A percentile compares a stretch with the other conserved stretches of the same genome.
These are phyloP conservation scores for Exocentrus adspersus DNA, from an alignment of 2,888 invertebrate genomes.

Conservation along the genomic window DNA sequence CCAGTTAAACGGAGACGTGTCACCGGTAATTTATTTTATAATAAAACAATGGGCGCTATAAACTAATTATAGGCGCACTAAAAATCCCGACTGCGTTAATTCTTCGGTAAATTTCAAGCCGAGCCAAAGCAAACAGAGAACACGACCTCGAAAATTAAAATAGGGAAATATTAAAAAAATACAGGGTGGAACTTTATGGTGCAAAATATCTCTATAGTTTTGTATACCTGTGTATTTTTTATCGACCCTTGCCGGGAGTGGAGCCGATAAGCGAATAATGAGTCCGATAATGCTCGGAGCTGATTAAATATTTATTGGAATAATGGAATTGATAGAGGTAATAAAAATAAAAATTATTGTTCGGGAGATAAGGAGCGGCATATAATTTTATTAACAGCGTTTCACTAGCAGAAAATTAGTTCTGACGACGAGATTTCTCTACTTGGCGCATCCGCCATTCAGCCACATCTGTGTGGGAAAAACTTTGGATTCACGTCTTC, in stretches of 20 bases:
- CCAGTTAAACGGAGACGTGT: constrained; percentile 43
- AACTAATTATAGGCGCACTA: constrained; percentile 44
- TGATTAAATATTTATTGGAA: constrained; percentile 22
- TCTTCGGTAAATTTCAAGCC: constrained; percentile 9
- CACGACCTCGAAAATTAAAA: too few relatives aligned
- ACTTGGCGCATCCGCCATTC: too few relatives aligned
- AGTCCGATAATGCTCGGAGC: constrained; percentile 2
- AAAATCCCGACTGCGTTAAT: constrained; percentile 9
- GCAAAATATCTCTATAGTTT: too few relatives aligned
- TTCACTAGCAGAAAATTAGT: too few relatives aligned
- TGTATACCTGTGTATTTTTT: background rate
- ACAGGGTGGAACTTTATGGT: too few relatives aligned
- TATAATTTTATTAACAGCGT: too few relatives aligned
- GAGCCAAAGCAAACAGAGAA: background rate
- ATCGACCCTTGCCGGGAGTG: constrained; percentile 5
- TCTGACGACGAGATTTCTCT: too few relatives aligned
- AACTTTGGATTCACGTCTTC: too few relatives aligned
- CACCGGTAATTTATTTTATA: constrained; percentile 46
- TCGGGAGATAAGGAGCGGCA: background rate
- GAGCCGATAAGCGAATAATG: constrained; percentile 20
- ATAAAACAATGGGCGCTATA: constrained; percentile 51
- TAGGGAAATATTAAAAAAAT: too few relatives aligned
- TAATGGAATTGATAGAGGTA: constrained; percentile 18
- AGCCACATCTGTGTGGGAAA: too few relatives aligned
- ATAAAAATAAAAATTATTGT: constrained; percentile 10